Percentiles rank a stretch among this genome's conserved stretches.
phyloP scores from a whole-genome alignment of 1,140 invertebrate genomes.

The Chironomus tepperi region DNA sequence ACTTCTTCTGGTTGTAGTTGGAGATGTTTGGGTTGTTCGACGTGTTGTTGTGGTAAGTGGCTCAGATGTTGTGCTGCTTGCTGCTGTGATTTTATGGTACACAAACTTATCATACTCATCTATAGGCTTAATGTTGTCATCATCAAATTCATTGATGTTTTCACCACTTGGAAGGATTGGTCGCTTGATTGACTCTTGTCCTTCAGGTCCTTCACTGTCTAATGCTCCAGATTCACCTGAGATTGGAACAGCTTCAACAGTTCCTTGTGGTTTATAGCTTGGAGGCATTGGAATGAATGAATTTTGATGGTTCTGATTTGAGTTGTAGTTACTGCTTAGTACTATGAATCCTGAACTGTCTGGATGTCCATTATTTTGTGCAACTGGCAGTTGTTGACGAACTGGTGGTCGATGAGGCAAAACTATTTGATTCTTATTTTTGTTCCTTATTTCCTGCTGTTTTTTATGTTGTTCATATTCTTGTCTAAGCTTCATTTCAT shows the following conservation, averaged over 20 bases:
- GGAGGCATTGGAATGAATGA: neutral
- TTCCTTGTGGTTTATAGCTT: neutral
- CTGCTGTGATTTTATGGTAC: neutral
- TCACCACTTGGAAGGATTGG: neutral
- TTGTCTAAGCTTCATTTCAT: neutral
- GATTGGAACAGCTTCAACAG: neutral
- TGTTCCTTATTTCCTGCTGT: neutral
- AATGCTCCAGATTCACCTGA: neutral
- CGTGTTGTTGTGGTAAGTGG: neutral
- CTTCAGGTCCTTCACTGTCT: neutral
- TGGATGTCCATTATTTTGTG: neutral
- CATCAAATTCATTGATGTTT: neutral
- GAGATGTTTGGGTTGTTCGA: neutral
- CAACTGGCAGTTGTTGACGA: neutral
- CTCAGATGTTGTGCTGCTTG: neutral
- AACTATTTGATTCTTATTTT: conserved; percentile 2
- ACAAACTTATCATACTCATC: conserved; percentile 5
- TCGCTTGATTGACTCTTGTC: neutral
- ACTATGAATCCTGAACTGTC: neutral
- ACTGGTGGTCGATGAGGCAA: neutral
- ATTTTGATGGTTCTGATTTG: neutral
- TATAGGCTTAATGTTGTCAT: neutral
- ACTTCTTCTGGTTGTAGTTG: neutral
- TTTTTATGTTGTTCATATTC: neutral
- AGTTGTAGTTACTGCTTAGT: neutral